Evolutionary conservation across 2,888 invertebrate species (phyloP), one percentile per base, ranked within the genome.

Genomic region (Chromoteleia sp.): DNA sequence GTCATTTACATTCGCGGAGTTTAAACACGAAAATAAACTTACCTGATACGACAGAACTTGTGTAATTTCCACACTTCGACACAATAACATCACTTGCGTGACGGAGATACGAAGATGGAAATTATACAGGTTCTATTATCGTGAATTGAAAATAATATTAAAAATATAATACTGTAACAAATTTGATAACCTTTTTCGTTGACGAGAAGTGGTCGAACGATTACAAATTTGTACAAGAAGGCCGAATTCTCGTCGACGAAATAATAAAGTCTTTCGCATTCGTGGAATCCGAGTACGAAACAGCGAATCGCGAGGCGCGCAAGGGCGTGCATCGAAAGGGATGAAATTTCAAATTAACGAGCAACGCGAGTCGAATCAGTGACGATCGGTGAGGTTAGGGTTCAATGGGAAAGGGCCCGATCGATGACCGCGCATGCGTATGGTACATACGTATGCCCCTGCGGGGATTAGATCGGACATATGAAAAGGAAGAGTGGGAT

Each of bases 401-500:
- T 77, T 81, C 81, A 73, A 68, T 76, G 81, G 70, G 54, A 80
- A 77, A 79, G 70, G 78, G 75, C 75, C 75, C 73, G 82, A 79
- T 79, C 79, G 78, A 82, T 79, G 76, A 71, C 71, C 75, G 79
- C 78, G 79, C 77, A 71, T 77, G 74, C 73, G 77, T 74, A 76
- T 68, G 76, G 70, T 85, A 84, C 83, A 81, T 77, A 86, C 84
- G 81, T 82, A 84, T 54, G 85, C 85, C 87, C 73, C 87, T 86
- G 84, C 85, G 85, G 86, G 86, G 86, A 87, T 87, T 87, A 88
- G 85, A 87, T 84, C 85, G 84, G 84, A 84, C 67, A 81, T 71
- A 83, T 84, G 85, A 85, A 87, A 85, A 85, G 84, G 85, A 84
- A 86, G 83, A 85, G 83, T 79, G 76, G 83, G 78, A 86, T 87